A percentile compares a stretch with the other conserved stretches of the same genome.
Evolutionary conservation across 1,140 invertebrate genomes (phyloP).

Genomic region (Aricia agestis): DNA sequence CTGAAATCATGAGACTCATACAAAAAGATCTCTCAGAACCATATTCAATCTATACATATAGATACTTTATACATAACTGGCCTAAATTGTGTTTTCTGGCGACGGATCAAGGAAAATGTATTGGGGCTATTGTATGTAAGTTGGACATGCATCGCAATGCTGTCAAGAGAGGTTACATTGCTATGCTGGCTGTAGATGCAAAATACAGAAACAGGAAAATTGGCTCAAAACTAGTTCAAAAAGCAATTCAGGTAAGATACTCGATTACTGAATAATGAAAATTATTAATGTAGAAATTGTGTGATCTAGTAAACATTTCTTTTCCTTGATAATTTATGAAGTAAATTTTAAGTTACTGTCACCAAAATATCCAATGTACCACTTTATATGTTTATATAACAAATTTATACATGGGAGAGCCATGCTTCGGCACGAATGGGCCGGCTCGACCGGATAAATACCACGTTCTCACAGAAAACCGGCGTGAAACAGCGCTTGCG

Average conservation of each 20-base stretch:
- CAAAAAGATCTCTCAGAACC: slow-evolving; percentile 99
- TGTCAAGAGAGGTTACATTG: slow-evolving; percentile 96
- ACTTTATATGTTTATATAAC: no score
- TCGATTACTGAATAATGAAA: no score
- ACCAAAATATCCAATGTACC: no score
- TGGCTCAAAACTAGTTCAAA: slow-evolving; percentile 84
- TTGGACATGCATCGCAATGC: slow-evolving; percentile 96
- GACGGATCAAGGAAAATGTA: slow-evolving; percentile 89
- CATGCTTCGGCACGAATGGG: no score
- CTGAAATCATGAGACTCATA: slow-evolving; percentile 96
- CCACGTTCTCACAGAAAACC: no score
- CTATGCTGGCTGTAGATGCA: slow-evolving; percentile 98
- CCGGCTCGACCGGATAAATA: no score
- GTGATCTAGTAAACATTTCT: no score
- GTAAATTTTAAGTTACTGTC: no score
- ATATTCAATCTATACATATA: slow-evolving; percentile 99
- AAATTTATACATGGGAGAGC: no score
- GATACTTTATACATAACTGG: slow-evolving; percentile 99
- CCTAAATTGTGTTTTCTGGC: slow-evolving; percentile 98
- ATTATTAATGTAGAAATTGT: no score
- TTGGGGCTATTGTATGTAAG: slow-evolving; percentile 99
- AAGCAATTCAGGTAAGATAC: slow-evolving; percentile 83
- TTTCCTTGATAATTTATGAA: no score
- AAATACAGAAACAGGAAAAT: slow-evolving; percentile 96
- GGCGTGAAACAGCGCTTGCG: no score